phyloP scores from a whole-genome alignment of 1,140 invertebrate species.

The Leucophenga varia region DNA sequence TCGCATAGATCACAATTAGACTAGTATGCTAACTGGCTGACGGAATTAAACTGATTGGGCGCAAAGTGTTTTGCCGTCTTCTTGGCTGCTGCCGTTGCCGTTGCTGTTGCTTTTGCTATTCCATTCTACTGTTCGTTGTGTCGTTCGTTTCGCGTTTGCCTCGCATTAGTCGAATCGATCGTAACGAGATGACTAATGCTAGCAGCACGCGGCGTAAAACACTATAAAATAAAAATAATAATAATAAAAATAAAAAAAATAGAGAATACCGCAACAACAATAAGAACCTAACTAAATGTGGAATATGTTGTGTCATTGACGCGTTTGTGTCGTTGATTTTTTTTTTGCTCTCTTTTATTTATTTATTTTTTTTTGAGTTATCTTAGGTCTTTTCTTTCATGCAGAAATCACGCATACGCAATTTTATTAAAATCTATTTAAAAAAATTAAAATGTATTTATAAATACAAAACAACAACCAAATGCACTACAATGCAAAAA shows the following conservation, averaged over 20 bases:
- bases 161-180: too few relatives aligned
- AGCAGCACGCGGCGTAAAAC: slow-evolving; percentile 6
- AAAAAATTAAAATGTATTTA: slow-evolving; percentile 29
- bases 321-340: not conserved
- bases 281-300: not conserved
- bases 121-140: too few relatives aligned
- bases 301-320: not conserved
- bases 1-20: too few relatives aligned
- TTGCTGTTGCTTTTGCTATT: slow-evolving; percentile 2
- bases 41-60: too few relatives aligned
- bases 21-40: too few relatives aligned
- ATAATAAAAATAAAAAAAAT: too few relatives aligned
- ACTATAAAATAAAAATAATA: too few relatives aligned
- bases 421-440: slow-evolving; percentile 32
- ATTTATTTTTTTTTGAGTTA: too few relatives aligned
- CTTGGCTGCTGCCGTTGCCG: slow-evolving; percentile 3
- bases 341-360: too few relatives aligned
- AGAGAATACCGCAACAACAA: not conserved
- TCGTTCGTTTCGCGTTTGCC: too few relatives aligned
- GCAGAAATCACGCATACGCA: too few relatives aligned
- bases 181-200: slow-evolving; percentile 14
- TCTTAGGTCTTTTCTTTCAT: too few relatives aligned
- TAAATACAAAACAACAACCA: slow-evolving; percentile 23
- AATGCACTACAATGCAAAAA: slow-evolving; percentile 24
- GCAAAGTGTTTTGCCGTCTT: not conserved